Base-by-base conservation (phyloP, 2,888 invertebrate species). In the Hypena proboscidalis region DNA sequence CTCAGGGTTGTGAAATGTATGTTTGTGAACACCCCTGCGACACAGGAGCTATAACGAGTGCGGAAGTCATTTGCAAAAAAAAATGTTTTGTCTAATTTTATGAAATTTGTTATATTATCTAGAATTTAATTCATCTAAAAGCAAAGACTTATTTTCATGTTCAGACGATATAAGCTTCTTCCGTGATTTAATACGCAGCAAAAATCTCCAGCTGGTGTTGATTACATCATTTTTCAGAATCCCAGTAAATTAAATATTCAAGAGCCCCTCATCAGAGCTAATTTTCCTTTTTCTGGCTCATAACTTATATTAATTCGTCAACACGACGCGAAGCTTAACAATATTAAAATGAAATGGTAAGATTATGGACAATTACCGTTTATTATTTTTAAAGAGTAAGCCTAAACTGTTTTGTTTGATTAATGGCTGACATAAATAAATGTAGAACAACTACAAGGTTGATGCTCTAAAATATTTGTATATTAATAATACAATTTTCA, bases 161-260 rank as follows among this genome's bases (percentile, higher is more conserved):
- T n/a, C n/a, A n/a, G n/a, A n/a, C n/a, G n/a, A 25, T 11, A 11
- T 25, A 17, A 30, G 8, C 6, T 29, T 20, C 7, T 14, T 11
- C 7, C 11, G 3, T 6, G 15, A 25, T 20, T 43, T 23, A 32
- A 40, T 15, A 27, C 15, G 5, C n/a, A 1, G n/a, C 13, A 35
- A 13, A 30, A 47, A 36, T 34, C 17, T 31, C n/a, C n/a, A 30
- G 35, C 8, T 14, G 9, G 45, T 25, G 15, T 26, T 33, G 26
- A 58, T 23, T 27, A 30, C 19, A 32, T 32, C 10, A 31, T 23
- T 39, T 40, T 25, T 19, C 30, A 13, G 30, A 37, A 37, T 29
- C 37, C n/a, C 13, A 44, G 11, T 41, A 25, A 33, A 44, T 54
- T 33, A 54, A 45, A 42, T 49, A 55, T 48, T 55, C 36, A 47